Evolutionary conservation across 2,797 vertebrate genomes (phyloP), one percentile per base, ranked within the genome.

Genomic region (Sternotherus odoratus): DNA sequence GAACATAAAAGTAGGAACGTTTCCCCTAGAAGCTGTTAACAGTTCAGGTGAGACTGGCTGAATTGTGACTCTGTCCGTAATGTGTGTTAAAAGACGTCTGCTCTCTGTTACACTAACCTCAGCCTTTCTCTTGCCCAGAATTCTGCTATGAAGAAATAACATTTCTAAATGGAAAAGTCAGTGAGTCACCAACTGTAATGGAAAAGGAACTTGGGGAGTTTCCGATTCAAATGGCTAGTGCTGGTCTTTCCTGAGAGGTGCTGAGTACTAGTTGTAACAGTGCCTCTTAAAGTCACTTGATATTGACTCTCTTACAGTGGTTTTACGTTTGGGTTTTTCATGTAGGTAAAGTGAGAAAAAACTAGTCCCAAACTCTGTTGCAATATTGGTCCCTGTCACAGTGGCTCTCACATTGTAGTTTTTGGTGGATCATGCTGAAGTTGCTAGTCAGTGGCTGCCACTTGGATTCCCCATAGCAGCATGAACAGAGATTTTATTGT

Each of bases 41-140:
- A 23, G 1, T 15, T 63, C 24, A 1, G 5, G 17, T 74, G 11
- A 1, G 1, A 11, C 2, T 10, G 82, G 50, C 0, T 80, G 79
- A 86, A 26, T 6, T n/a, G 7, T n/a, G 54, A 0, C 80, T 2
- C 26, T 86, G 53, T 51, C 60, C 19, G 48, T 15, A 63, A 54
- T 10, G 5, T 0, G 1, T 26, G 30, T 57, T 77, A 36, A 11
- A 1, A 80, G 80, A 24, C 53, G n/a, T 43, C 24, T 51, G 17
- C 21, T 53, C 33, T 79, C 2, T 11, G 26, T 79, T 72, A 21
- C 26, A n/a, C 51, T 50, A 13, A 33, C 39, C 9, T 80, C 69
- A 77, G 10, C 36, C 17, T n/a, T 11, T n/a, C 86, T 8, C 2
- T 8, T 90, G 50, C 17, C 43, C 54, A 36, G 28, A 2, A 2